These are phyloP conservation scores for Dipodomys merriami DNA, from an alignment of 2,113 vertebrate genomes.

Conservation along the genomic window DNA sequence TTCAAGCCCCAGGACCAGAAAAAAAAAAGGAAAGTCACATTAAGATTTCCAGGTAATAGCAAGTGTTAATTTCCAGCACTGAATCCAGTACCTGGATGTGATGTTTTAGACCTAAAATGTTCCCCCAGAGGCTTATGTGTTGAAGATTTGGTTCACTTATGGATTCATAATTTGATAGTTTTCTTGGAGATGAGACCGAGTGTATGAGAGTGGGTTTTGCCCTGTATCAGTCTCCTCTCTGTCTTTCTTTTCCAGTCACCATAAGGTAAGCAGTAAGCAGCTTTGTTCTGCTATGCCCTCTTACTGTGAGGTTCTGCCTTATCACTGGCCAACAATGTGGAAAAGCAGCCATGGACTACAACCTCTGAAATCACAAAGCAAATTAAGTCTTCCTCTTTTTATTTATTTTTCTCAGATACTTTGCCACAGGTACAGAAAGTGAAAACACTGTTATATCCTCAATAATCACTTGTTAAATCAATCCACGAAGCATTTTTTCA, in stretches of 20 bases:
- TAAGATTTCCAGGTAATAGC: neutral
- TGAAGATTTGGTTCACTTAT: neutral
- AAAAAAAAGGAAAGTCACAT: too few species aligned
- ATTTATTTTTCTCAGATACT: neutral
- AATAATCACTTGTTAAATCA: neutral
- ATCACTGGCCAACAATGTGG: neutral
- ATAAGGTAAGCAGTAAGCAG: neutral
- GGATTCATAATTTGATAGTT: neutral
- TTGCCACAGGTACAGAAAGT: neutral
- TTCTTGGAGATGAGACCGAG: neutral
- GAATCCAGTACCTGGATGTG: too few species aligned
- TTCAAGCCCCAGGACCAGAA: too few species aligned
- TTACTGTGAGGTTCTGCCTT: neutral
- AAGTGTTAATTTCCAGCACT: neutral
- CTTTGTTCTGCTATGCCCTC: neutral
- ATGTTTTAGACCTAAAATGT: neutral
- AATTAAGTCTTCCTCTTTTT: neutral
- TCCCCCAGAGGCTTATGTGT: neutral
- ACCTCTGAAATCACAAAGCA: neutral
- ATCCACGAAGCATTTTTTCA: neutral
- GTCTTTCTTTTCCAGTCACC: too few species aligned
- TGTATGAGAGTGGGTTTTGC: neutral
- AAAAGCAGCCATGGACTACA: neutral
- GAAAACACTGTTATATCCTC: neutral
- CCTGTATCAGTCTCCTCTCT: neutral